phyloP scores from a whole-genome alignment of 1,140 invertebrate species.

The Diabrotica undecimpunctata region DNA sequence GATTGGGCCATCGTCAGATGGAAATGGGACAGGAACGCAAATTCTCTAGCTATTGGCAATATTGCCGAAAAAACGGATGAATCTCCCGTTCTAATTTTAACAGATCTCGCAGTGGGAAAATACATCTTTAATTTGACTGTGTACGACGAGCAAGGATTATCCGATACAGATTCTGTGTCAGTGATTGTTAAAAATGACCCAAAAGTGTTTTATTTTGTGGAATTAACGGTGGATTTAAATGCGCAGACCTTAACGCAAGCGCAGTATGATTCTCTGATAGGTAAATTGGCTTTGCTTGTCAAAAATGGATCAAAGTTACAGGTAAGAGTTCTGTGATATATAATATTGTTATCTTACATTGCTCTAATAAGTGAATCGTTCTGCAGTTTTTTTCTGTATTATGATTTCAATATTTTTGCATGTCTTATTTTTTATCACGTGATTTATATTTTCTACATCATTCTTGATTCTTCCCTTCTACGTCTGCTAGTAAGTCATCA shows the following conservation, averaged over 20 bases:
- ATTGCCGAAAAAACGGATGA: constrained; percentile 71
- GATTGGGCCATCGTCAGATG: constrained; percentile 83
- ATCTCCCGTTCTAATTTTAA: constrained; percentile 75
- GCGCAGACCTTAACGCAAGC: constrained; percentile 69
- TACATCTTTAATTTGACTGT: constrained; percentile 88
- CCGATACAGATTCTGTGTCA: constrained; percentile 74
- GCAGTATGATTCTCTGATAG: constrained; percentile 69
- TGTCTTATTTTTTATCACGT: no score
- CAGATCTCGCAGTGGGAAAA: constrained; percentile 77
- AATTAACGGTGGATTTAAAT: constrained; percentile 72
- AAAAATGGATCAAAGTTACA: constrained; percentile 50
- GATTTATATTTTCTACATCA: no score
- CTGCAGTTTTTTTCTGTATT: no score
- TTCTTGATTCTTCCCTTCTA: no score
- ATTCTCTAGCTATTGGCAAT: constrained; percentile 79
- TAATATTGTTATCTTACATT: not conserved
- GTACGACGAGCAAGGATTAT: constrained; percentile 82
- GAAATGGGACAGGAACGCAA: constrained; percentile 76
- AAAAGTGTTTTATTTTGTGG: constrained; percentile 70
- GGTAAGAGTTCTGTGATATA: constrained; percentile 24
- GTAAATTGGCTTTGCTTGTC: constrained; percentile 66
- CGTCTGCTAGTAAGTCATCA: no score
- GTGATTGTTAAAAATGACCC: constrained; percentile 82
- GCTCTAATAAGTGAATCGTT: no score
- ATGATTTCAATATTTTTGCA: no score